Evolutionary conservation across 1,140 invertebrate genomes (phyloP).

Genomic region (Diploscapter pachys): DNA sequence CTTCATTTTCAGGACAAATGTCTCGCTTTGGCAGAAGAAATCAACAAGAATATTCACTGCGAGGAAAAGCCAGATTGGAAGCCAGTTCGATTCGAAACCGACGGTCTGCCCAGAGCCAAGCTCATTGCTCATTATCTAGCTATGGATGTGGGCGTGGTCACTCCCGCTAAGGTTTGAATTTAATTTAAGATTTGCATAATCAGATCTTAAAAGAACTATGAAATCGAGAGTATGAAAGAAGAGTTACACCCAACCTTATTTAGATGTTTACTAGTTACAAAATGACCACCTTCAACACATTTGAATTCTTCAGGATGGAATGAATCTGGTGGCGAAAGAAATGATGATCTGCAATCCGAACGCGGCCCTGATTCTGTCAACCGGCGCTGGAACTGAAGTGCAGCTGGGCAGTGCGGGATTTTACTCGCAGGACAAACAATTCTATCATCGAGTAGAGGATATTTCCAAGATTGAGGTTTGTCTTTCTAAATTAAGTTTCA

Average conservation of each 20-base stretch:
- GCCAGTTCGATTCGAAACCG: conserved; percentile 56
- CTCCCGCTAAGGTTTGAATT: conserved; percentile 44
- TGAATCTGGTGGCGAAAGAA: conserved; percentile 56
- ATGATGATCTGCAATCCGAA: conserved; percentile 56
- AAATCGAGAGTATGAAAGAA: too few relatives aligned
- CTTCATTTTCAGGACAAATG: conserved; percentile 49
- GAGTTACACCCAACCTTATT: not conserved
- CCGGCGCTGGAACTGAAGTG: conserved; percentile 56
- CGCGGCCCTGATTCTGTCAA: conserved; percentile 53
- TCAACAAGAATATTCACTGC: conserved; percentile 45
- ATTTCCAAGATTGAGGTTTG: conserved; percentile 46
- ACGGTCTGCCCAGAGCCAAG: conserved; percentile 49
- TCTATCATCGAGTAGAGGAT: conserved; percentile 52
- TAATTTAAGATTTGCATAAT: too few relatives aligned
- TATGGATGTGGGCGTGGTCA: conserved; percentile 58
- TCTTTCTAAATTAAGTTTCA: not conserved
- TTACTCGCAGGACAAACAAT: conserved; percentile 44
- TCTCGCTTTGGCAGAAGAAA: conserved; percentile 49
- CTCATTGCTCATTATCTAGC: conserved; percentile 57
- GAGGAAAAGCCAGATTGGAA: conserved; percentile 52
- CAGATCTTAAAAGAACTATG: too few relatives aligned
- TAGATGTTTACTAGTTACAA: not conserved
- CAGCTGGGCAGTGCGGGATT: conserved; percentile 55
- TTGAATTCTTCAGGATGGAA: conserved; percentile 42
- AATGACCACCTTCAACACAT: too few relatives aligned